Evolutionary conservation across 2,113 vertebrate species (phyloP), one percentile per base, ranked within the genome.

Genomic region (human): DNA sequence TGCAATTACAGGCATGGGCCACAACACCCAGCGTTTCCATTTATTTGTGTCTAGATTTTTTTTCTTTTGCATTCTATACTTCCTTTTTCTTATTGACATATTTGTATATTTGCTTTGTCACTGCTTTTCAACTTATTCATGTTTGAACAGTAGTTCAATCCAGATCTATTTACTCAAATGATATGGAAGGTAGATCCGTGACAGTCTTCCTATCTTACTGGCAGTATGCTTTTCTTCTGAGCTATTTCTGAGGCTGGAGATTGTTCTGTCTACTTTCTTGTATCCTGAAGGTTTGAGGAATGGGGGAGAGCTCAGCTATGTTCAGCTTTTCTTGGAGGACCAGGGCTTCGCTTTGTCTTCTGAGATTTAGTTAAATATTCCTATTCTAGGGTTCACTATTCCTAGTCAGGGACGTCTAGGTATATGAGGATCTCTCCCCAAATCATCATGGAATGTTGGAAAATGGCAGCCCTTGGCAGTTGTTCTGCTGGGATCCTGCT

Each of bases 271-370:
- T 16, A 40, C 16, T 80, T 95, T 95, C 70, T 45, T 80, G 9
- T 23, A 93, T 50, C 72, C 11, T 64, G 30, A 96, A 92, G 40
- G 59, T 78, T 78, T 92, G 35, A 27, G 59, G 27, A 82, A 45
- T 9, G 30, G 3, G 25, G 14, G 45, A 88, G 25, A 76, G 20
- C 27, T 72, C 59, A 89, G 68, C 52, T 89, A 70, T 38, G 45
- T 40, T 85, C 8, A 80, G 27, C 52, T 84, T 95, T 45, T 79
- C 50, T n/a, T 52, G 12, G 40, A 90, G 6, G 38, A 48, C 25
- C 6, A 90, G 38, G 45, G 20, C 48, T 93, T 95, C 81, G 64
- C 64, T 81, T 86, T 90, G 64, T 95, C 35, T 86, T 97, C 40
- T 50, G 57, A 90, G 64, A 93, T 55, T 93, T 95, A 55, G 43